These are phyloP conservation scores for Dasypolia templi DNA, from an alignment of 2,888 invertebrate genomes.

Conservation along the genomic window DNA sequence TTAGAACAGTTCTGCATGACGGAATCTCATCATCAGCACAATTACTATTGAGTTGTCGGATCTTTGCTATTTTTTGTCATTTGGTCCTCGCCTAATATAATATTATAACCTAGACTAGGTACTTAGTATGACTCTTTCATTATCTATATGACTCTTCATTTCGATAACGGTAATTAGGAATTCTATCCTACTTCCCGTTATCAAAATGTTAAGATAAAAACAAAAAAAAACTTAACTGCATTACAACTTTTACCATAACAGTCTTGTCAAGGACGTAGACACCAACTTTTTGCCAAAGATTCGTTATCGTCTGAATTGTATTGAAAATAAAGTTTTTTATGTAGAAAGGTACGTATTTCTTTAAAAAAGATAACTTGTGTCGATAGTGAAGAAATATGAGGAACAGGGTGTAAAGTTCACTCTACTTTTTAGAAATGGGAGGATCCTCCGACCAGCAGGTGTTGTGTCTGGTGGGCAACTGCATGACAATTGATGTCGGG, in stretches of 20 bases:
- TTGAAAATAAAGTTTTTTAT: background rate
- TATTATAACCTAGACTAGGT: background rate
- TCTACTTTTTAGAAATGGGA: too few species aligned
- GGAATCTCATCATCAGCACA: conserved; percentile 8
- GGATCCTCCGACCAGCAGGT: too few species aligned
- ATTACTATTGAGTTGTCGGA: background rate
- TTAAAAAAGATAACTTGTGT: background rate
- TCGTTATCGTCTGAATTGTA: background rate
- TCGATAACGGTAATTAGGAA: background rate
- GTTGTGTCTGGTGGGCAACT: too few species aligned
- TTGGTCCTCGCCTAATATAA: background rate
- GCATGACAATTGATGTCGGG: too few species aligned
- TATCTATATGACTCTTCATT: too few species aligned
- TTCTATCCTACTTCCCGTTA: too few species aligned
- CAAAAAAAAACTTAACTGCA: background rate
- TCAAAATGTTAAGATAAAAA: background rate
- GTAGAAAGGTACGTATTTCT: background rate
- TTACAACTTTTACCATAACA: background rate
- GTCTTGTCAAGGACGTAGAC: background rate
- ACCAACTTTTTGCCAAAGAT: background rate
- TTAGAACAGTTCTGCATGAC: background rate
- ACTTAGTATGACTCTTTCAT: too few species aligned
- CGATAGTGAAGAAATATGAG: too few species aligned
- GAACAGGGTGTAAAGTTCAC: too few species aligned
- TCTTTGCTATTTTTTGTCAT: background rate